Base-by-base conservation (phyloP, 1,140 invertebrate species). In the Batillaria attramentaria region DNA sequence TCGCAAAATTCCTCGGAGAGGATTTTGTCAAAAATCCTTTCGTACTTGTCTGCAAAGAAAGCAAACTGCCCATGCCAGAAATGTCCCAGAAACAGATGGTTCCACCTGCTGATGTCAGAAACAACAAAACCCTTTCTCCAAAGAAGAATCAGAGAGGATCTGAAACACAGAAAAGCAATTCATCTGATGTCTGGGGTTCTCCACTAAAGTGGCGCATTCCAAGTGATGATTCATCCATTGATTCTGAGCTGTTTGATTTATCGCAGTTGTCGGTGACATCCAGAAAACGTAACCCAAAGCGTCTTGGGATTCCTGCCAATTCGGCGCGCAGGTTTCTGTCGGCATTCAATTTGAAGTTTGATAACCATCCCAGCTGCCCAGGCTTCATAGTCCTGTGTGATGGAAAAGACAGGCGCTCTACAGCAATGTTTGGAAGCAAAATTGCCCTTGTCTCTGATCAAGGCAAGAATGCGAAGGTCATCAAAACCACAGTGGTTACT, bases 371-470 rank as follows among this genome's bases (percentile, higher is more conserved):
- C 62, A 62, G n/a, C 37, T 74, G 39, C 74, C 78, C 5, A 31
- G 77, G 18, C 13, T 83, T 46, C 37, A n/a, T 80, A 31, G 66
- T 60, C 13, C 43, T 84, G 6, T 81, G 80, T 76, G 75, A 81
- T 78, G 78, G 80, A 33, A 66, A 50, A 24, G 78, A 84, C 65
- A 18, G 77, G 3, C 75, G 78, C 60, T 54, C 50, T 35, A 76
- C 79, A 24, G 75, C 77, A 37, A 31, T 77, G 10, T 43, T 79
- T 39, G 74, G 69, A 24, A 68, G 73, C 20, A 50, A 74, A 46
- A 74, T 75, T 20, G 33, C 81, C 20, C 60, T 28, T 41, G 43
- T 54, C 28, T 24, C 35, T 57, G 20, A 31, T 41, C 37, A 28
- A 20, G 18, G 5, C 5, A 6, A 31, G n/a, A 75, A 50, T 8